Evolutionary conservation across 2,888 invertebrate species (phyloP), one percentile per base, ranked within the genome.

Genomic region (Torymus texanus): DNA sequence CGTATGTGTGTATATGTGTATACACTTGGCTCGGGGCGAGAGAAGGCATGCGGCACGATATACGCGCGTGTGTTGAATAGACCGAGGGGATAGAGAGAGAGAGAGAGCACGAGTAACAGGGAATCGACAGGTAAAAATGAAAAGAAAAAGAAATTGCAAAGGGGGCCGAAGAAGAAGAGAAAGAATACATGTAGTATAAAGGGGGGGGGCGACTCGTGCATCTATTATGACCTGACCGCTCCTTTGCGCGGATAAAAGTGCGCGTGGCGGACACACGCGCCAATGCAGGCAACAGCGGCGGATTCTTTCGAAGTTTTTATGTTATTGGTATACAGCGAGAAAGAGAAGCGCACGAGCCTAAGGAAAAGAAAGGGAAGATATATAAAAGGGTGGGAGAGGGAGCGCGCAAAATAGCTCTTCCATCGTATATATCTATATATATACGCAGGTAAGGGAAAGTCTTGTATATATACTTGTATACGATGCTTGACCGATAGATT

Each of bases 261-360:
- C 90, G 89, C 90, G 90, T 90, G 90, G 88, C 90, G 84, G 90
- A 88, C 90, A 90, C 90, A 89, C 89, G 90, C 88, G 84, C 41
- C 8, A 0, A 8, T 8, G 41, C 41, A 83, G 86, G 83, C 86
- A 84, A n/a, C n/a, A 61, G 59, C 85, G 84, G 84, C 84, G 81
- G 82, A 83, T 85, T 86, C 83, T 41, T 41, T 41, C 41, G 41
- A 82, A 82, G 82, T 83, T 87, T 87, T 88, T 89, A 88, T 88
- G 87, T 86, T 84, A 75, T 83, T 84, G 75, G 75, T n/a, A 21
- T 8, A 13, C 29, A 41, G 18, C 5, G 24, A 83, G 78, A 82
- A 83, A 82, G 18, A 3, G 12, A 41, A 55, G n/a, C 24, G 41
- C 13, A 55, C 13, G 55, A 61, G 14, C 12, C 10, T 13, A 12